Conservation (phyloP, 1,140 invertebrate genomes). For the Neodiprion virginianus region DNA sequence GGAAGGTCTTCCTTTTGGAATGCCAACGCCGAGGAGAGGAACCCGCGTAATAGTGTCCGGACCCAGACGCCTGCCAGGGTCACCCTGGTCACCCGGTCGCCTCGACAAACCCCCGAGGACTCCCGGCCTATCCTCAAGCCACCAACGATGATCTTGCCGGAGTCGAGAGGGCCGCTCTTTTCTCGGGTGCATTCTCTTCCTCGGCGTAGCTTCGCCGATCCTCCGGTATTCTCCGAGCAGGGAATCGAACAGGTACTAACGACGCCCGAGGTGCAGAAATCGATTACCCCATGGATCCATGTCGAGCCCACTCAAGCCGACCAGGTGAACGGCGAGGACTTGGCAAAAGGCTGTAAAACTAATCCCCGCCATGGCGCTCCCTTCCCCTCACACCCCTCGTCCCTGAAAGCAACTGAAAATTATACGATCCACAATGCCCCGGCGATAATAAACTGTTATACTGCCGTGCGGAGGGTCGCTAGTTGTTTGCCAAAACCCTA, state of each 20-base stretch:
- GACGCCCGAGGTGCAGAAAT: neutral
- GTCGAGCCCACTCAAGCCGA: no score
- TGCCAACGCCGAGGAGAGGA: conserved; percentile 48
- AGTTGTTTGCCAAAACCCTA: neutral
- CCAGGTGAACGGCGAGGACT: neutral
- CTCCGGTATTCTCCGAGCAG: no score
- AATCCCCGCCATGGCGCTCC: neutral
- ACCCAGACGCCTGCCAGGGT: conserved; percentile 40
- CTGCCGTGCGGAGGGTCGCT: neutral
- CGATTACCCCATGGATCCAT: neutral
- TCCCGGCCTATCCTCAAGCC: conserved; percentile 50
- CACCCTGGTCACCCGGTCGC: neutral
- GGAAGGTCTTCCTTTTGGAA: conserved; percentile 56
- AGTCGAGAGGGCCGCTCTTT: neutral
- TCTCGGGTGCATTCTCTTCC: no score
- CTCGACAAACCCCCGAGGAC: neutral
- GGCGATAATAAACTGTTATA: neutral
- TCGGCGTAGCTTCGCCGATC: no score
- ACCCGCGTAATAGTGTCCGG: conserved; percentile 54
- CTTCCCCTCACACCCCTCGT: no score
- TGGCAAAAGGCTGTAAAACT: neutral
- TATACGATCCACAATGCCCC: neutral
- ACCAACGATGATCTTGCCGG: conserved; percentile 51
- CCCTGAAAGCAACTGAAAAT: neutral
- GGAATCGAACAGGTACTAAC: no score